phyloP scores from a whole-genome alignment of 2,888 invertebrate genomes.

The Drosophila mettleri region DNA sequence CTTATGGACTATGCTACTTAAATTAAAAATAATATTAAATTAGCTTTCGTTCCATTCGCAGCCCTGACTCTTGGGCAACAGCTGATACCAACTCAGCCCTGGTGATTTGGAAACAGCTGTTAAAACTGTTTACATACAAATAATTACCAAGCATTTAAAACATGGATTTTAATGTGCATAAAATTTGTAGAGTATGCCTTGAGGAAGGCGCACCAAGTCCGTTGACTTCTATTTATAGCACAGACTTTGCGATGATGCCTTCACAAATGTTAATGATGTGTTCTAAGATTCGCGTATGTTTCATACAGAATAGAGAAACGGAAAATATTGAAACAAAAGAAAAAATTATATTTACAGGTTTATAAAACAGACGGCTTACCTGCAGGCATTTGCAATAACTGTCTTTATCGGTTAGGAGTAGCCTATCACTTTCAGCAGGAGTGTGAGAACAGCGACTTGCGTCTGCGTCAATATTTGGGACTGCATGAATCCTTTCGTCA shows the following conservation, averaged over 20 bases:
- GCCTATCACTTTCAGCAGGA: conserved; percentile 88
- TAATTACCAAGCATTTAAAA: conserved; percentile 7
- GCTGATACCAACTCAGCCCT: conserved; percentile 31
- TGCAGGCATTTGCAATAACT: conserved; percentile 88
- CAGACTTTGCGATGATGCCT: conserved; percentile 87
- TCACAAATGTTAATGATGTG: conserved; percentile 88
- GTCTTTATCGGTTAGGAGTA: conserved; percentile 87
- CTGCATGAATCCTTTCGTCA: conserved; percentile 82
- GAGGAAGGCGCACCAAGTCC: conserved; percentile 87
- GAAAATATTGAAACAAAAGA: neutral
- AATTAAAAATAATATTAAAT: too few species aligned
- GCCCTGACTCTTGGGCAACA: conserved; percentile 21
- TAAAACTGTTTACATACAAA: conserved; percentile 36
- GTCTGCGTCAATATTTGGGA: conserved; percentile 87
- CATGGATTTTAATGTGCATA: conserved; percentile 85
- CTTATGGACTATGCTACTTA: too few species aligned
- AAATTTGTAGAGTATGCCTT: conserved; percentile 87
- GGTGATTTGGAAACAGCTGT: conserved; percentile 37
- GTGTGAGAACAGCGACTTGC: conserved; percentile 87
- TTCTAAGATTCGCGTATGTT: conserved; percentile 86
- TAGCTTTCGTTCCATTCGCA: neutral
- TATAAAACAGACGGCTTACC: conserved; percentile 87
- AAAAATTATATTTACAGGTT: conserved; percentile 66
- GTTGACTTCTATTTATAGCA: conserved; percentile 87
- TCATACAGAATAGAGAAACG: neutral